Evolutionary conservation across 2,888 invertebrate species (phyloP).

Genomic region (Drosophila anomalata): DNA sequence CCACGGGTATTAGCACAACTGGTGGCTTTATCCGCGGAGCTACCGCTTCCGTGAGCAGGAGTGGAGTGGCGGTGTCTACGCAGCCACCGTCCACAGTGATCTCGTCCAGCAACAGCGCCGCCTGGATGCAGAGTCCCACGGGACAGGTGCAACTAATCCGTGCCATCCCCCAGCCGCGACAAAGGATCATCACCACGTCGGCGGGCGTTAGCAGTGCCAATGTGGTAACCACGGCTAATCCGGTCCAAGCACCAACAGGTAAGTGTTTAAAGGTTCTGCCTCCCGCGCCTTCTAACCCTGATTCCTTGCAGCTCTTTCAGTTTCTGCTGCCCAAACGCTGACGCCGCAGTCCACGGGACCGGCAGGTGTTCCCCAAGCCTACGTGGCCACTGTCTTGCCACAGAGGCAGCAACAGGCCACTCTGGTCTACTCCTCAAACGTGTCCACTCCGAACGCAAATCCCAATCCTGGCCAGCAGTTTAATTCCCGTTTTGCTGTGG

Average conservation of each 20-base stretch:
- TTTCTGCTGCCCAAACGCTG: slow-evolving; percentile 17
- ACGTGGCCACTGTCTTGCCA: slow-evolving; percentile 83
- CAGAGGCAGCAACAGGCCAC: slow-evolving; percentile 83
- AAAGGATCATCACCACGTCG: slow-evolving; percentile 83
- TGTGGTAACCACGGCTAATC: slow-evolving; percentile 66
- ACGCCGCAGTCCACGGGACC: slow-evolving; percentile 25
- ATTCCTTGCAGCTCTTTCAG: slow-evolving; percentile 5
- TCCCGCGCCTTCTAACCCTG: not conserved
- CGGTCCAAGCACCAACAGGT: slow-evolving; percentile 58
- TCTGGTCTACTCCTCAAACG: slow-evolving; percentile 83
- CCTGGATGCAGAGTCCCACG: slow-evolving; percentile 82
- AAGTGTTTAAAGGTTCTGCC: not conserved
- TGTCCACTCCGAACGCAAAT: slow-evolving; percentile 69
- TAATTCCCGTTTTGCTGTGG: slow-evolving; percentile 82
- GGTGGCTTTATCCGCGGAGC: slow-evolving; percentile 82
- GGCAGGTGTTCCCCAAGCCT: slow-evolving; percentile 69
- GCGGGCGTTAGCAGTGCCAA: slow-evolving; percentile 64
- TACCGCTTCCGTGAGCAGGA: slow-evolving; percentile 46
- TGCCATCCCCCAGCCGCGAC: slow-evolving; percentile 81
- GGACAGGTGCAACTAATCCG: slow-evolving; percentile 83
- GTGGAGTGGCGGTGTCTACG: slow-evolving; percentile 55
- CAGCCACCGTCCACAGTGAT: slow-evolving; percentile 82
- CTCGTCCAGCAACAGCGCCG: slow-evolving; percentile 81
- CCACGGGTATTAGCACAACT: slow-evolving; percentile 70
- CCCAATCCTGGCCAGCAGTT: slow-evolving; percentile 79